Conservation (phyloP, 2,797 vertebrate species). For the Triplophysa yarkandensis region DNA sequence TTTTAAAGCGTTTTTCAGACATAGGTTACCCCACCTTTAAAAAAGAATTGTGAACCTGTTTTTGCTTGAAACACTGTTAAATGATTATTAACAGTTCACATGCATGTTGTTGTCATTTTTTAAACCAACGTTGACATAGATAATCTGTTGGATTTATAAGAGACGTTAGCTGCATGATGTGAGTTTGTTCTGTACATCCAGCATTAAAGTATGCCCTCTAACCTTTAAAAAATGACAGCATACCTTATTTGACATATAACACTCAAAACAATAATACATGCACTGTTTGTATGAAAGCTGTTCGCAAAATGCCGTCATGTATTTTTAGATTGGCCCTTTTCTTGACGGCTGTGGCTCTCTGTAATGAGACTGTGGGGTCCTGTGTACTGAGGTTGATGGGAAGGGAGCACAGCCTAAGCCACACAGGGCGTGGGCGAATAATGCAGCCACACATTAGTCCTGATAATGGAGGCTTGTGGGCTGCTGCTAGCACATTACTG, state of each 20-base stretch:
- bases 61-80: neutral
- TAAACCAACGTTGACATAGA: neutral
- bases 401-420: slow-evolving; percentile 34
- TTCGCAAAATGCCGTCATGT: slow-evolving; percentile 18
- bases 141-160: neutral
- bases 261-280: slow-evolving; percentile 19
- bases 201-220: slow-evolving; percentile 12
- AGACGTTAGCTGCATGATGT: neutral
- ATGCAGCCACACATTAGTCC: slow-evolving; percentile 62
- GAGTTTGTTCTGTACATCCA: neutral
- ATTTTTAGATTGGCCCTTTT: slow-evolving; percentile 30
- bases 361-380: slow-evolving; percentile 64
- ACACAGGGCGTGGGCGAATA: slow-evolving; percentile 50
- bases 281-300: slow-evolving; percentile 22
- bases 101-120: neutral
- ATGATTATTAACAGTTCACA: too few relatives aligned
- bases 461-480: slow-evolving; percentile 65
- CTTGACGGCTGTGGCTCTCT: slow-evolving; percentile 37
- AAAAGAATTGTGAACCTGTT: neutral
- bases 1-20: too few relatives aligned
- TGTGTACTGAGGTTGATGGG: slow-evolving; percentile 45
- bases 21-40: too few relatives aligned
- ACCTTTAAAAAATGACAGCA: too few relatives aligned
- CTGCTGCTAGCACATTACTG: slow-evolving; percentile 62
- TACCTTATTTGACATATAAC: neutral